phyloP scores from a whole-genome alignment of 2,888 invertebrate species.

The Mechanitis mazaeus region DNA sequence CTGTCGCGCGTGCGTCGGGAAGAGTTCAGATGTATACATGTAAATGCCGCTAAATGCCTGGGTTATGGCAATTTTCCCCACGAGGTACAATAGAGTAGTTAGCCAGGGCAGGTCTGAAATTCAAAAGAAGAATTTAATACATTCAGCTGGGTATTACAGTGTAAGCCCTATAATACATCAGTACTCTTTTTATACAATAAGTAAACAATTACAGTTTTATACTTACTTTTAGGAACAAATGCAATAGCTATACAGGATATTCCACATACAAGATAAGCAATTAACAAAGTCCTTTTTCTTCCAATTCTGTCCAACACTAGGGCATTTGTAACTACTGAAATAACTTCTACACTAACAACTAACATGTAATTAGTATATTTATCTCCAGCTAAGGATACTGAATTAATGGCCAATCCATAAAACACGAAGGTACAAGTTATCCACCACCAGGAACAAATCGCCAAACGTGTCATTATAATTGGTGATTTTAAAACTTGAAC shows the following conservation, averaged over 20 bases:
- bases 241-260: constrained; percentile 70
- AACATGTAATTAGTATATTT: constrained; percentile 87
- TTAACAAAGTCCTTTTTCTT: constrained; percentile 77
- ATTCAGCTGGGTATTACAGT: not conserved
- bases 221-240: constrained; percentile 69
- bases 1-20: constrained; percentile 83
- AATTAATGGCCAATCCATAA: constrained; percentile 87
- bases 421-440: constrained; percentile 87
- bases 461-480: constrained; percentile 60
- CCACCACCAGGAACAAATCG: constrained; percentile 80
- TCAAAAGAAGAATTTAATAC: not conserved
- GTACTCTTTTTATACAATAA: too few species aligned
- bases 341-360: constrained; percentile 82
- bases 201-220: not conserved
- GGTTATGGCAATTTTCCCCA: constrained; percentile 82
- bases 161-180: not conserved
- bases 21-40: constrained; percentile 84
- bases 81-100: constrained; percentile 69
- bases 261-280: constrained; percentile 77
- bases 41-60: constrained; percentile 82
- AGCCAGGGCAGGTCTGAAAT: constrained; percentile 55
- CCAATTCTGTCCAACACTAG: constrained; percentile 80
- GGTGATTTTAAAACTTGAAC: constrained; percentile 59
- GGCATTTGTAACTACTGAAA: constrained; percentile 81
- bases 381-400: constrained; percentile 84